Conservation (phyloP, 2,113 vertebrate species). For the Phoenicopterus ruber region DNA sequence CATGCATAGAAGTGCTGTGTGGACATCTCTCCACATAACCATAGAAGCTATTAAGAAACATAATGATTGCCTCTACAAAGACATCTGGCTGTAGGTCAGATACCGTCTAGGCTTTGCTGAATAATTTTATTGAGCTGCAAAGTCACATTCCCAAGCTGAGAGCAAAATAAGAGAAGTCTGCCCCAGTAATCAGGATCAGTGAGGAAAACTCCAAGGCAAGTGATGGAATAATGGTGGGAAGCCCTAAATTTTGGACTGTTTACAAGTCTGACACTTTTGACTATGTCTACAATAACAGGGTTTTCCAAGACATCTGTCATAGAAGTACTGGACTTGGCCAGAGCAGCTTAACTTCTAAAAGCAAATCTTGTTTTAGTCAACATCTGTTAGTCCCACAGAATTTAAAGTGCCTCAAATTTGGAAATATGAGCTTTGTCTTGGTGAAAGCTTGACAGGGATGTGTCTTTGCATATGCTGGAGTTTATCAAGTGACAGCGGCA, state of each 20-base stretch:
- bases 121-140: background rate
- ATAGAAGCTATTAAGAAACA: background rate
- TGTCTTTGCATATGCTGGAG: rapidly evolving
- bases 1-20: background rate
- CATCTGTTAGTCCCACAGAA: background rate
- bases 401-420: background rate
- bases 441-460: background rate
- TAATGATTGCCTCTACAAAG: background rate
- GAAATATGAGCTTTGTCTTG: background rate
- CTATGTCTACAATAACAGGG: background rate
- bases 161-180: background rate
- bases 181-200: background rate
- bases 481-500: background rate
- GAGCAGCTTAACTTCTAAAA: background rate
- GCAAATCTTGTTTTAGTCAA: background rate
- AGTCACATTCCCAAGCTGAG: background rate
- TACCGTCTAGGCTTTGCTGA: background rate
- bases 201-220: background rate
- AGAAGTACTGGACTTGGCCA: background rate
- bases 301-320: background rate
- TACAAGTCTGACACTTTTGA: background rate
- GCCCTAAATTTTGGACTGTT: background rate
- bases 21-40: background rate
- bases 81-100: background rate
- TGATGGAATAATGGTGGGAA: background rate